Evolutionary conservation across 2,797 vertebrate genomes (phyloP), one percentile per base, ranked within the genome.

Genomic region (Crocodylus rhombifer): DNA sequence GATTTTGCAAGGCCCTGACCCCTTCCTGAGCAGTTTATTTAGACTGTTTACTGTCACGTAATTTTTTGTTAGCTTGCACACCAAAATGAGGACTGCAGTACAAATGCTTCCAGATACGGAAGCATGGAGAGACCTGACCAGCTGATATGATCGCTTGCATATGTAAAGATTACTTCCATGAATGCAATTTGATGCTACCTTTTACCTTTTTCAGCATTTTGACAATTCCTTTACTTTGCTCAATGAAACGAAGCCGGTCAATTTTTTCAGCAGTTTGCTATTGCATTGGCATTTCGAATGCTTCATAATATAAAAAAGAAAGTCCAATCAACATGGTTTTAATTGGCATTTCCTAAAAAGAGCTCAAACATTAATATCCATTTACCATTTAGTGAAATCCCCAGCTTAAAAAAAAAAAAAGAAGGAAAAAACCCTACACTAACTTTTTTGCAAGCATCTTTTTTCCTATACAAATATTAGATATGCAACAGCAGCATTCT

Each of bases 321-420:
- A 92, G 60, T 64, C 42, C 88, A 80, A 67, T 8, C 6, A 26
- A 76, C 58, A 87, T 58, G 61, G 21, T 84, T 90, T 95, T 57
- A 84, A 78, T 0, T 85, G 65, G 36, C 82, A 55, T 94, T 83
- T 91, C 91, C 56, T 26, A 57, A 81, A 90, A 87, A 90, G 1
- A 11, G 56, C 4, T 56, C 4, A 2, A 23, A 15, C 1, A 62
- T 26, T 28, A 91, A 89, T 83, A 93, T 75, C 91, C 51, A 77
- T 42, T 36, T 0, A 0, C 10, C 58, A 65, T 42, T 2, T 65
- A 57, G 51, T 1, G 0, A 33, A 85, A 84, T 11, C 63, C 62
- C 26, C 88, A 81, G 51, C 67, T 91, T 82, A 86, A 90, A 30
- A 74, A 84, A 76, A 76, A 60, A 14, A 3, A 56, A 58, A 90